Evolutionary conservation across 2,113 vertebrate genomes (phyloP).

Genomic region (Helogale parvula): DNA sequence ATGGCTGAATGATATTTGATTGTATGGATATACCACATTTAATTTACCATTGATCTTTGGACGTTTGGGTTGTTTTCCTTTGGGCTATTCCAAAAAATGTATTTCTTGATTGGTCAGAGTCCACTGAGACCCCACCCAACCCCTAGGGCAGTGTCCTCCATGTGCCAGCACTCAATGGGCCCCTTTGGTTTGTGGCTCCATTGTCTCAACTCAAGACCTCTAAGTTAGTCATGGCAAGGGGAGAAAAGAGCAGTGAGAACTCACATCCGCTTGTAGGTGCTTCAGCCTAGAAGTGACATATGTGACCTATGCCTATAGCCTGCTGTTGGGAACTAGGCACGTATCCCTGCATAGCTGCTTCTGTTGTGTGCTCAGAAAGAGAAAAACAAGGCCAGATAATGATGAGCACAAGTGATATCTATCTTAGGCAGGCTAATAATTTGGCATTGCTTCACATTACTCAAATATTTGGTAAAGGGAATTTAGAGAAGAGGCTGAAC

Average conservation of each 20-base stretch:
- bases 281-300: background rate
- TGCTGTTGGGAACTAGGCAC: background rate
- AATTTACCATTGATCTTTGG: background rate
- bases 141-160: background rate
- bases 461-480: conserved; percentile 43
- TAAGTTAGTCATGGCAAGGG: rapidly evolving
- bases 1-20: background rate
- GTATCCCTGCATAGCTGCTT: background rate
- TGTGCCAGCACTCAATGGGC: background rate
- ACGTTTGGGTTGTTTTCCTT: background rate
- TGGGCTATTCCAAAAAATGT: background rate
- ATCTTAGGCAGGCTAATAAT: background rate
- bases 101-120: background rate
- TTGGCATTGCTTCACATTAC: conserved; percentile 42
- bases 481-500: conserved; percentile 31
- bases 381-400: background rate
- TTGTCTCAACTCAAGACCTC: background rate
- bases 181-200: background rate
- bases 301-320: background rate
- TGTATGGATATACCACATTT: background rate
- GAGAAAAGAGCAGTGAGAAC: background rate
- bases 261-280: background rate
- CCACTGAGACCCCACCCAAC: background rate
- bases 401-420: background rate
- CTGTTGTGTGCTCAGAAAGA: background rate